A percentile compares a stretch with the other conserved stretches of the same genome.
Evolutionary conservation across 2,113 vertebrate genomes (phyloP).

Genomic region (Lonchura striata): DNA sequence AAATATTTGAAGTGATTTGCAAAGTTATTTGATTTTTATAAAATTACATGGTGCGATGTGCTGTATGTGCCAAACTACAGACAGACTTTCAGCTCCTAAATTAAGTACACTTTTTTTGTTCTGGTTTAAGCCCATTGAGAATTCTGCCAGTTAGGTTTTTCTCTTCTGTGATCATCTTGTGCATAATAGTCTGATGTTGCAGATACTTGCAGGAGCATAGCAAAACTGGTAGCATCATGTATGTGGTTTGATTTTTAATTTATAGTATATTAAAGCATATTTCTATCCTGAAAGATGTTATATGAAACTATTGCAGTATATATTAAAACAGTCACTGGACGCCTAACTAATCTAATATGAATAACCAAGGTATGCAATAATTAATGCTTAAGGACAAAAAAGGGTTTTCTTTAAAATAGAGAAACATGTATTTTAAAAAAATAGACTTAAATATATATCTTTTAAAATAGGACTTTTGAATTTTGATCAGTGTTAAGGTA

Average conservation of each 20-base stretch:
- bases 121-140: slow-evolving; percentile 45
- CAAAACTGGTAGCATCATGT: slow-evolving; percentile 57
- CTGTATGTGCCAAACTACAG: slow-evolving; percentile 21
- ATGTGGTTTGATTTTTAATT: slow-evolving; percentile 63
- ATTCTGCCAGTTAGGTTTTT: slow-evolving; percentile 52
- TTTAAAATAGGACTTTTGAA: neutral
- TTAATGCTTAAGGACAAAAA: neutral
- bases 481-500: neutral
- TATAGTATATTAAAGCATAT: slow-evolving; percentile 49
- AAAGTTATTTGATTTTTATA: slow-evolving; percentile 56
- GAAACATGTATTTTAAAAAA: neutral
- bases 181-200: slow-evolving; percentile 48
- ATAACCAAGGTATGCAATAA: neutral
- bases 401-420: neutral
- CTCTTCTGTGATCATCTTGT: slow-evolving; percentile 44
- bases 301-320: neutral
- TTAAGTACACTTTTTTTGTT: slow-evolving; percentile 54
- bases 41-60: slow-evolving; percentile 32
- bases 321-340: slow-evolving; percentile 5
- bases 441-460: neutral
- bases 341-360: neutral
- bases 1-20: slow-evolving; percentile 36
- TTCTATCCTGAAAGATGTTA: neutral
- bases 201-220: slow-evolving; percentile 56
- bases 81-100: slow-evolving; percentile 43